A percentile compares a stretch with the other conserved stretches of the same genome.
phyloP scores from a whole-genome alignment of 2,113 vertebrate species.

The Ranitomeya imitator region DNA sequence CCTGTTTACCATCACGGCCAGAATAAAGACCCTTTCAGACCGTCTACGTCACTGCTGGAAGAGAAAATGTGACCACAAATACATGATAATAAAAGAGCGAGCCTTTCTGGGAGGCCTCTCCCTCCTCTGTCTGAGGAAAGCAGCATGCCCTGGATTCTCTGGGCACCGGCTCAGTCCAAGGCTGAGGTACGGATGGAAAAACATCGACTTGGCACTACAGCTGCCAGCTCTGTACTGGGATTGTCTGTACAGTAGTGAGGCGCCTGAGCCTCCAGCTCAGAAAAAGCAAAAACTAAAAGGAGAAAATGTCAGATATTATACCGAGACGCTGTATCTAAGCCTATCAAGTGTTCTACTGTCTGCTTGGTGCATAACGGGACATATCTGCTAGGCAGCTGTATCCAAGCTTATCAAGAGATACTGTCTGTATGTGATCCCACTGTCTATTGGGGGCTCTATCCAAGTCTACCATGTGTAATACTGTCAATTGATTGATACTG shows the following conservation, averaged over 20 bases:
- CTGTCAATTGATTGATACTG: background rate
- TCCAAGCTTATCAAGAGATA: background rate
- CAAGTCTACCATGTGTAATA: background rate
- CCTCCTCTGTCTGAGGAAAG: background rate
- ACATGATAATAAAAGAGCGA: background rate
- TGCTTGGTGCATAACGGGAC: too few species aligned
- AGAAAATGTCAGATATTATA: background rate
- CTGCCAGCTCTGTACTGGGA: background rate
- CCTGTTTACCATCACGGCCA: constrained; percentile 15
- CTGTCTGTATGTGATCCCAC: background rate
- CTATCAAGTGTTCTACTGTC: background rate
- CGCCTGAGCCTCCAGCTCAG: background rate
- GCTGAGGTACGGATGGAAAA: constrained; percentile 6
- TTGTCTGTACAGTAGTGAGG: background rate
- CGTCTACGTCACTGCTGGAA: background rate
- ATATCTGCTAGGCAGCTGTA: background rate
- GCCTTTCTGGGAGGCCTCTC: background rate
- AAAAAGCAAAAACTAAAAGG: too few species aligned
- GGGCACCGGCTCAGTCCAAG: background rate
- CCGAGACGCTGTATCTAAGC: background rate
- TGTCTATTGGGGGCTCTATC: background rate
- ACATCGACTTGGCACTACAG: background rate
- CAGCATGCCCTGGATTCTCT: background rate
- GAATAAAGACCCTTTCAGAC: background rate
- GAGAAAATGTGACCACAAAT: background rate